A percentile compares a stretch with the other conserved stretches of the same genome.
phyloP scores from a whole-genome alignment of 2,888 invertebrate species.

The Chrysolina americana region DNA sequence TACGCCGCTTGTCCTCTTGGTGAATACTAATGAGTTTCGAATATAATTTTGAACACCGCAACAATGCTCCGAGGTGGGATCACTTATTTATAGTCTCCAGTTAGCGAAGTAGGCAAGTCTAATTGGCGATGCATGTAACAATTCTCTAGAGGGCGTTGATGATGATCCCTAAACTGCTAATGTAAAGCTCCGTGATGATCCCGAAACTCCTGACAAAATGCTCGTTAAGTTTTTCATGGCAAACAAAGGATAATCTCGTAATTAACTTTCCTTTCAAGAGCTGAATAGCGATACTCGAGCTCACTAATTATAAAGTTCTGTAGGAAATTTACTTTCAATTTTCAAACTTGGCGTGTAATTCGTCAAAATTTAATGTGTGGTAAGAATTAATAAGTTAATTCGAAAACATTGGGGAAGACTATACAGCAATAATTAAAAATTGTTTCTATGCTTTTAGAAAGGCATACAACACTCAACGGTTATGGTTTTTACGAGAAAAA shows the following conservation, averaged over 20 bases:
- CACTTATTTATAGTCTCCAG: conserved; percentile 1
- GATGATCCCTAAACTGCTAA: background rate
- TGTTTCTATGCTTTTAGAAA: no score
- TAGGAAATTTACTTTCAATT: no score
- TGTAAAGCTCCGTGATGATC: background rate
- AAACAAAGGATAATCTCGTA: background rate
- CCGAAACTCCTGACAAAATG: background rate
- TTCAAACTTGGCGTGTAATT: no score
- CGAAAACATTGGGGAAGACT: no score
- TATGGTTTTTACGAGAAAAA: no score
- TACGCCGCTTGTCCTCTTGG: background rate
- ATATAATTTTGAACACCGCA: background rate
- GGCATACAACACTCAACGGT: no score
- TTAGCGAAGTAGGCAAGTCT: background rate
- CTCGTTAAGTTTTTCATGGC: conserved; percentile 1
- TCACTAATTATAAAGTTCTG: no score
- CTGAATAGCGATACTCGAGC: background rate
- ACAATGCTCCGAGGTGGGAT: background rate
- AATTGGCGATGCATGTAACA: conserved; percentile 7
- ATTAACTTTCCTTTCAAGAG: background rate
- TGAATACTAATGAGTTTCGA: conserved; percentile 1
- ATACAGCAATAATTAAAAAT: no score
- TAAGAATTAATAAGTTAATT: no score
- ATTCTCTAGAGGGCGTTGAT: background rate
- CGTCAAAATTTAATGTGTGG: no score